Evolutionary conservation across 2,888 invertebrate species (phyloP).

Genomic region (Melanostoma scalare): DNA sequence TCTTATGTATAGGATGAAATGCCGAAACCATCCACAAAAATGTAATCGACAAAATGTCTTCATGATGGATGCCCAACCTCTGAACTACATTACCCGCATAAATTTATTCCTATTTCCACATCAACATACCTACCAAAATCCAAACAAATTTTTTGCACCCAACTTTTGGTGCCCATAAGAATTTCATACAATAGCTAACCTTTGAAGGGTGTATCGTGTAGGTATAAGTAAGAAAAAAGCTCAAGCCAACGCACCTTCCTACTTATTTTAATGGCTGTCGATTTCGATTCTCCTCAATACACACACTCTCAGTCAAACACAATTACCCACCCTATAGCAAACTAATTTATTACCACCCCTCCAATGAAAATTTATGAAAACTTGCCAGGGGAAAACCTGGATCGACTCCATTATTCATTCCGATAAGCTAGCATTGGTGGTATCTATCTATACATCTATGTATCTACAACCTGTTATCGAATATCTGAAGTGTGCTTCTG

Average conservation of each 20-base stretch:
- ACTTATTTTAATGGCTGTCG: constrained; percentile 15
- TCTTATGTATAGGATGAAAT: no score
- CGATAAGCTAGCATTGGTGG: constrained; percentile 45
- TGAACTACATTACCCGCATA: no score
- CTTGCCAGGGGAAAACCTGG: constrained; percentile 32
- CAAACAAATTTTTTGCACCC: no score
- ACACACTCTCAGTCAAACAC: constrained; percentile 5
- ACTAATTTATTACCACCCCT: constrained; percentile 35
- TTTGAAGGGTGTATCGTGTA: neutral
- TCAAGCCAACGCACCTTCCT: neutral
- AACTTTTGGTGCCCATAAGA: no score
- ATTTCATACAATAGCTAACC: no score
- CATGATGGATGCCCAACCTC: no score
- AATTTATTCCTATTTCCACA: no score
- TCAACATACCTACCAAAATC: no score
- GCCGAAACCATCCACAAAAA: no score
- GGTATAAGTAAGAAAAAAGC: neutral
- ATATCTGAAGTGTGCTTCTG: constrained; percentile 50
- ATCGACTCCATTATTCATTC: constrained; percentile 71
- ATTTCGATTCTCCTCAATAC: constrained; percentile 5
- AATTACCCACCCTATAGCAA: constrained; percentile 28
- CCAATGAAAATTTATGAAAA: constrained; percentile 50
- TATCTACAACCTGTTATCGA: constrained; percentile 63
- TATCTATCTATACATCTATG: constrained; percentile 64
- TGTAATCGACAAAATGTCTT: no score